Conservation (phyloP, 2,888 invertebrate genomes). For the Eupithecia exiguata region DNA sequence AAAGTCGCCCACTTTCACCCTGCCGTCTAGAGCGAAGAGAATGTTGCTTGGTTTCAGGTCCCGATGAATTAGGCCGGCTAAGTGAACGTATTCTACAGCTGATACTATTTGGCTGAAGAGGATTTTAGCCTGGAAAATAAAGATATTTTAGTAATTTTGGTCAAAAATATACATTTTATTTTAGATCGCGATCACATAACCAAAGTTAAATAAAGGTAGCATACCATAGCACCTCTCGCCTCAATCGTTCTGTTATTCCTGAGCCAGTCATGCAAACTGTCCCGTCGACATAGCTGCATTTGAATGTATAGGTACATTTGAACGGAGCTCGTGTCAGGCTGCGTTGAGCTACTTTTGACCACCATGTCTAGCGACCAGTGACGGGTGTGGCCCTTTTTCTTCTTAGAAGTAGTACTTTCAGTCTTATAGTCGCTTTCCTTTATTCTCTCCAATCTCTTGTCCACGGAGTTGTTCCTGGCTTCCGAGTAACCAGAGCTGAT, state of each 20-base stretch:
- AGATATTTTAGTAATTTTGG: neutral
- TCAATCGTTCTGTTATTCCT: slow-evolving; percentile 79
- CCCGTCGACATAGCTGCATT: slow-evolving; percentile 96
- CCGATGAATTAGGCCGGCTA: slow-evolving; percentile 96
- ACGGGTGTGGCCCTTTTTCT: slow-evolving; percentile 75
- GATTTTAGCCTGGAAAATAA: slow-evolving; percentile 76
- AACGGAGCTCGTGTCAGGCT: slow-evolving; percentile 12
- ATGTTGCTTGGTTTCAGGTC: slow-evolving; percentile 92
- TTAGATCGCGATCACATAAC: no score
- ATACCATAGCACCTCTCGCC: slow-evolving; percentile 70
- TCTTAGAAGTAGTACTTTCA: slow-evolving; percentile 57
- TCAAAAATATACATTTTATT: no score
- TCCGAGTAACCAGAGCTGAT: slow-evolving; percentile 46
- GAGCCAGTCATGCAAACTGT: slow-evolving; percentile 97
- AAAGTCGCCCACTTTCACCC: slow-evolving; percentile 98
- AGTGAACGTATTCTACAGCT: slow-evolving; percentile 98
- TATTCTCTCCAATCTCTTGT: slow-evolving; percentile 66
- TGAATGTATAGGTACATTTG: slow-evolving; percentile 91
- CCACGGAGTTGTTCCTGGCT: slow-evolving; percentile 53
- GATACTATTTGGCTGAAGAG: slow-evolving; percentile 96
- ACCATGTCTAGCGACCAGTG: slow-evolving; percentile 77
- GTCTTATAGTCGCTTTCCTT: slow-evolving; percentile 65
- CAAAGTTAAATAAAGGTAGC: no score
- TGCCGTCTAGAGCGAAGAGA: slow-evolving; percentile 94
- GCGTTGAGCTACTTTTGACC: slow-evolving; percentile 40